These are phyloP conservation scores for Leuctra nigra DNA, from an alignment of 2,888 invertebrate species.

Conservation along the genomic window DNA sequence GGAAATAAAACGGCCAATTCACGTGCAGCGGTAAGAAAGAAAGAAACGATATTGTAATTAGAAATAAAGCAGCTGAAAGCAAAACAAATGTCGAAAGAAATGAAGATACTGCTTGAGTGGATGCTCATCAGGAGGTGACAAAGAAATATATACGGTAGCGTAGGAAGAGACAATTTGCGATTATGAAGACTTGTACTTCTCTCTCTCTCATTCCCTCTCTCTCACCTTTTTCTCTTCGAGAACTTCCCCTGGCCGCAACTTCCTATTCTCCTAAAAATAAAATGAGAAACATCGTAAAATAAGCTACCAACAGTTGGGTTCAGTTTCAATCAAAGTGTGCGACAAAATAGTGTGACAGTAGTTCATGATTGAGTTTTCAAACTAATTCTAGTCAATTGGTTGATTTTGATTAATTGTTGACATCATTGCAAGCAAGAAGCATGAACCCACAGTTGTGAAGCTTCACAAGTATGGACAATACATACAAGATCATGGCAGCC, in stretches of 20 bases:
- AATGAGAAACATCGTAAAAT: conserved; percentile 17
- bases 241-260: conserved; percentile 91
- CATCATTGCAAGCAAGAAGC: too few relatives aligned
- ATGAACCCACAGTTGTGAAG: not conserved
- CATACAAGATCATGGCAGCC: too few relatives aligned
- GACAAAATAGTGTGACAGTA: not conserved
- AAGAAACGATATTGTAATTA: conserved; percentile 21
- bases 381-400: not conserved
- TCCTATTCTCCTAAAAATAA: conserved; percentile 69
- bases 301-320: not conserved
- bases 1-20: conserved; percentile 7
- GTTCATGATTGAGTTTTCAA: not conserved
- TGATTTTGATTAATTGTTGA: not conserved
- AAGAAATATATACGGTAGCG: too few relatives aligned
- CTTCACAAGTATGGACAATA: too few relatives aligned
- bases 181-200: not conserved
- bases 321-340: not conserved
- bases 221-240: conserved; percentile 91
- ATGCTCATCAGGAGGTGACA: too few relatives aligned
- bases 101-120: not conserved
- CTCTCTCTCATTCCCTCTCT: conserved; percentile 5
- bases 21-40: conserved; percentile 12
- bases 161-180: too few relatives aligned
- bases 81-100: conserved; percentile 8
- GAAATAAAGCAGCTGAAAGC: conserved; percentile 24